Conservation (phyloP, 2,797 vertebrate genomes). For the Dermochelys coriacea region DNA sequence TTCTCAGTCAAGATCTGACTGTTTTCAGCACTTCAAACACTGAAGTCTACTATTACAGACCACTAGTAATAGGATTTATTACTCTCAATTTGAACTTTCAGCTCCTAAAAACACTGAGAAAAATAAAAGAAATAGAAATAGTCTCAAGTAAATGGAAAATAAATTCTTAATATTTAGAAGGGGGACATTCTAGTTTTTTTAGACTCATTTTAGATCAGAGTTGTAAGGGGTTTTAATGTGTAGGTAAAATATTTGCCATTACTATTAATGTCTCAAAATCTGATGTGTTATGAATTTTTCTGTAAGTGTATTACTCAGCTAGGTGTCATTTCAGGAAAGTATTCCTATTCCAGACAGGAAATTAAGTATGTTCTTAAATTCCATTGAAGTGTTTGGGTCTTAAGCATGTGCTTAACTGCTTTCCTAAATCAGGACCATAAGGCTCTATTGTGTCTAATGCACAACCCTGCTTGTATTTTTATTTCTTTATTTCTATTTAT, state of each 20-base stretch:
- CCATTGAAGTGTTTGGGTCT: background rate
- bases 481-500: background rate
- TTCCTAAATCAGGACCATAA: background rate
- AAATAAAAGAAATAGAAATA: background rate
- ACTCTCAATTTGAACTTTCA: background rate
- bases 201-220: background rate
- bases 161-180: background rate
- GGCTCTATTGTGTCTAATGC: background rate
- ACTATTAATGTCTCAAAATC: background rate
- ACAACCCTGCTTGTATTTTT: background rate
- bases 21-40: conserved; percentile 30
- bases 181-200: background rate
- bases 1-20: background rate
- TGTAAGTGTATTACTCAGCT: background rate
- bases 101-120: conserved; percentile 1
- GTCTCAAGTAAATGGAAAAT: background rate
- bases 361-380: conserved; percentile 6
- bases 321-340: background rate
- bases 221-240: background rate
- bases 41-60: background rate
- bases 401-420: background rate
- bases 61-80: conserved; percentile 16
- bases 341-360: background rate
- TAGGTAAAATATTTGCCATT: background rate
- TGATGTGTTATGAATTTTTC: background rate